Conservation (phyloP, 1,140 invertebrate genomes). For the Brachionus koreanus region DNA sequence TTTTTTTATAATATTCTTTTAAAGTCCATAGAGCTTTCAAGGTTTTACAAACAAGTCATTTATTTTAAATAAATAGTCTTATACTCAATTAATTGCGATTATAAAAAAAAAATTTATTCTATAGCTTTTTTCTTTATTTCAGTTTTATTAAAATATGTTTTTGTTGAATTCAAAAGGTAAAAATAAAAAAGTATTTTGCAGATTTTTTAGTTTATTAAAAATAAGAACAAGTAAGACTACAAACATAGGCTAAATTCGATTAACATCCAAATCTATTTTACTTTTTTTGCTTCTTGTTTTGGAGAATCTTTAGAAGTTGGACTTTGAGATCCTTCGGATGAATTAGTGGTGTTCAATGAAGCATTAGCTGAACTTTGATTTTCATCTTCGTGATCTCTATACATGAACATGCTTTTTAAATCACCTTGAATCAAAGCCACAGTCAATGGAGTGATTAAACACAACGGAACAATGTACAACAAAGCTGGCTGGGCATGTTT, state of each 20-base stretch:
- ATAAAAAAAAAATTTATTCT: too few relatives aligned
- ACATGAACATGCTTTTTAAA: constrained; percentile 72
- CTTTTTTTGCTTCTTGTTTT: constrained; percentile 7
- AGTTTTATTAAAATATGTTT: too few relatives aligned
- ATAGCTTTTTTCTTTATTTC: too few relatives aligned
- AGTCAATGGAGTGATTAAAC: constrained; percentile 78
- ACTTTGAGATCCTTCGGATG: constrained; percentile 22
- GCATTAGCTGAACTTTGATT: not conserved
- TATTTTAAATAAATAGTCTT: too few relatives aligned
- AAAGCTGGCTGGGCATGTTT: constrained; percentile 94
- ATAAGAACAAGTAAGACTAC: not conserved
- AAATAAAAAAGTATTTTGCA: not conserved
- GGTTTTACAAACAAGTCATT: too few relatives aligned
- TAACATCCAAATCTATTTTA: not conserved
- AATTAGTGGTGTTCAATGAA: constrained; percentile 2
- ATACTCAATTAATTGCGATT: too few relatives aligned
- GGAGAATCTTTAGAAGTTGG: not conserved
- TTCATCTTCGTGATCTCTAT: constrained; percentile 44
- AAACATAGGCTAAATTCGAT: not conserved
- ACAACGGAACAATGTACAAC: constrained; percentile 92
- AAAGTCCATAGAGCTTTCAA: too few relatives aligned
- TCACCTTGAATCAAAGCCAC: constrained; percentile 86
- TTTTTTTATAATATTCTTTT: too few relatives aligned
- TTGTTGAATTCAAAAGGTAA: not conserved
- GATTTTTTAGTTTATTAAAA: not conserved